Base-by-base conservation (phyloP, 2,888 invertebrate species). In the Lutraria lutraria region DNA sequence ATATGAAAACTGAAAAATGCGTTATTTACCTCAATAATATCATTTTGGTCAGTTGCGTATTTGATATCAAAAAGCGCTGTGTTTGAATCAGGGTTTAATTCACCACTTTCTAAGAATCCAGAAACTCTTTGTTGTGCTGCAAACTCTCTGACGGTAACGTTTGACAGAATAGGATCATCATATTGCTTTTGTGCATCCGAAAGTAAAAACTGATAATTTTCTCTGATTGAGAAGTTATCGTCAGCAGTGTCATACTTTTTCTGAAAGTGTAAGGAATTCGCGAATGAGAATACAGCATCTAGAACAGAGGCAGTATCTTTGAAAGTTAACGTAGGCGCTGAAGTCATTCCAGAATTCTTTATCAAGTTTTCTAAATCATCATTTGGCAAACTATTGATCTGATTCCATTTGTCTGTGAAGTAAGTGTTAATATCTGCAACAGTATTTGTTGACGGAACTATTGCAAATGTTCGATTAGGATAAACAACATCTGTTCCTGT, bases 261-360 rank as follows among this genome's bases (percentile, higher is more conserved):
- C n/a, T 91, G 89, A 34, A 91, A 76, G 76, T 93, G 92, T 13
- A 95, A 81, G 12, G 94, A 94, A 16, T 93, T 91, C 0, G 93
- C 94, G 53, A 95, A 85, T 0, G 94, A 94, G 87, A 94, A 95
- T 12, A 95, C 92, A 19, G 95, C 94, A 83, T 95, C 95, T 0
- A 95, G 88, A 0, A 91, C 88, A 16, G 93, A 68, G 8, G 91
- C 88, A 13, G 93, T 90, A 68, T 93, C 91, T 63, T 93, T 89
- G 31, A 91, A 89, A 29, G 81, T 86, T 88, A 90, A 89, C 8
- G 63, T 72, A 72, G 91, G 85, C 10, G 88, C 63, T 25, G 81
- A 52, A 15, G 56, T 82, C 63, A 63, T 56, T 29, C 87, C 89
- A 10, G 89, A 54, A 60, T 90, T 90, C 13, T 31, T 83, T 76